These are phyloP conservation scores for Zophobas morio DNA, from an alignment of 1,140 invertebrate genomes.

Conservation along the genomic window DNA sequence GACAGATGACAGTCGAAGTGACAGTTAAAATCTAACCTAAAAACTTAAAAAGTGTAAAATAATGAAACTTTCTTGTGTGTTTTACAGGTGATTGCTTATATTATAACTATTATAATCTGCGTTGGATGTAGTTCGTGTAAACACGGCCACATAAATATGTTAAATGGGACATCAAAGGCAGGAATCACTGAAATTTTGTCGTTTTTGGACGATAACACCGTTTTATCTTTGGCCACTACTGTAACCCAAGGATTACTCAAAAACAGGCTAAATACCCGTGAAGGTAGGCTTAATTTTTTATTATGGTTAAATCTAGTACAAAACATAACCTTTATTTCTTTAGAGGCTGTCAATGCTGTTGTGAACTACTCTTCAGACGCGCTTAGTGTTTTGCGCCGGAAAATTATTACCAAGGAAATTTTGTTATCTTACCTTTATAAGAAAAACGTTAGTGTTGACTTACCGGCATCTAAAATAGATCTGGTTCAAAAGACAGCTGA, in stretches of 20 bases:
- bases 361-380: conserved; percentile 66
- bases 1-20: too few relatives aligned
- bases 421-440: conserved; percentile 69
- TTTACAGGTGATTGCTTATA: too few relatives aligned
- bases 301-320: conserved; percentile 19
- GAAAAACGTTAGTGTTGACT: conserved; percentile 63
- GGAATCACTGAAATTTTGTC: conserved; percentile 58
- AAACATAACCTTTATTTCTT: conserved; percentile 58
- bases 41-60: too few relatives aligned
- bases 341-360: conserved; percentile 69
- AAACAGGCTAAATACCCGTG: conserved; percentile 55
- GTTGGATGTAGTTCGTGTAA: too few relatives aligned
- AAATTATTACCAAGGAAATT: conserved; percentile 67
- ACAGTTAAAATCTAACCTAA: too few relatives aligned
- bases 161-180: conserved; percentile 44
- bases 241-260: conserved; percentile 64
- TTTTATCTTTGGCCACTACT: conserved; percentile 59
- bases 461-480: conserved; percentile 68
- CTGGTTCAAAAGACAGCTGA: conserved; percentile 67
- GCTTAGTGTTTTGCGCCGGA: conserved; percentile 67
- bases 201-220: conserved; percentile 58
- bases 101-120: too few relatives aligned
- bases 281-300: conserved; percentile 55
- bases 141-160: conserved; percentile 32
- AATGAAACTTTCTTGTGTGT: too few relatives aligned